Conservation (phyloP, 2,113 vertebrate genomes). For the Corvus moneduloides region DNA sequence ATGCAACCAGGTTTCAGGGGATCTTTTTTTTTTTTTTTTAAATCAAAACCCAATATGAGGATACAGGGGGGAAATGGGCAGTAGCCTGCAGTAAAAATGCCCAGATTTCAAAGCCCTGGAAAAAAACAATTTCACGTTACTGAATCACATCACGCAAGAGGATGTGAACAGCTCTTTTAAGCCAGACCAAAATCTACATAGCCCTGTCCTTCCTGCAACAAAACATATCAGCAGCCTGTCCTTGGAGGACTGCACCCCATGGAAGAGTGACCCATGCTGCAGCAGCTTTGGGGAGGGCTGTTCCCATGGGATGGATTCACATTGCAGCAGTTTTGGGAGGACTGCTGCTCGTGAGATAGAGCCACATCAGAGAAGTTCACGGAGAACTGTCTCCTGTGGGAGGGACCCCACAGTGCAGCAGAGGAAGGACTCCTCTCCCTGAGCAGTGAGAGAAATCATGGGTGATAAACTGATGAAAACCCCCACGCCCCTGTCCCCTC, state of each 20-base stretch:
- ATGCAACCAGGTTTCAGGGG: neutral
- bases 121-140: neutral
- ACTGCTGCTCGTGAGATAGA: neutral
- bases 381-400: rapidly evolving
- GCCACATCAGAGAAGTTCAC: rapidly evolving
- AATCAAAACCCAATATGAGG: neutral
- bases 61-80: neutral
- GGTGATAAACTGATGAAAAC: neutral
- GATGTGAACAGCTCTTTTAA: neutral
- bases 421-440: neutral
- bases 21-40: neutral
- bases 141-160: neutral
- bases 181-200: neutral
- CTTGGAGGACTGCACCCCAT: rapidly evolving
- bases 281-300: neutral
- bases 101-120: neutral
- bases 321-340: neutral
- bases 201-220: neutral
- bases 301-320: neutral
- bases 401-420: rapidly evolving
- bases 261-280: rapidly evolving
- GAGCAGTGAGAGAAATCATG: rapidly evolving
- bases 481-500: rapidly evolving
- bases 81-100: neutral
- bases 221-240: neutral